Base-by-base conservation (phyloP, 2,113 vertebrate species). In the Sigmodon hispidus region DNA sequence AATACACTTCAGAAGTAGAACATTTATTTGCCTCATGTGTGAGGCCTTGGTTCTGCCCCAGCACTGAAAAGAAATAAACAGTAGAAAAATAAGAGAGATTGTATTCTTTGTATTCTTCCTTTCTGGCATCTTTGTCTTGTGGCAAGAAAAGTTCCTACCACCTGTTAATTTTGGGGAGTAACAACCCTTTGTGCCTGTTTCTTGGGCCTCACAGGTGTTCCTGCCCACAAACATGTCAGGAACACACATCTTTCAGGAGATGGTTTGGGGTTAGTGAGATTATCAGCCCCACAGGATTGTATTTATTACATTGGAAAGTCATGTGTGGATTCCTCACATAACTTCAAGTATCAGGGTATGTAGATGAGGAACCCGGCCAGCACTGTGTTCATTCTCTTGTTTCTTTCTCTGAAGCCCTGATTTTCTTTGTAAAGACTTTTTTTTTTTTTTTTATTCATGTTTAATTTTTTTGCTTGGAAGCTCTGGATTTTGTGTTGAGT, bases 401-500 rank as follows among this genome's bases (percentile, higher is more conserved):
- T 91, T 89, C 61, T 61, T 91, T 61, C 94, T 36, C 19, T 48
- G 52, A 87, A 81, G 50, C 61, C 52, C 57, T 17, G 2, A 6
- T 90, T 69, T 91, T 11, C 15, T 90, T 69, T 17, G 43, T 63
- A 22, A 22, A 85, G 69, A 3, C 7, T 22, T 1, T 5, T 73
- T 48, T 1, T 45, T 89, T 40, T 57, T 16, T 22, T 1, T 5
- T 73, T 48, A 2, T 45, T 89, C 45, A 61, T 16, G 5, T n/a
- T 69, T 45, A 15, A 15, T 67, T 36, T 21, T 26, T 15, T 95
- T 88, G 6, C 72, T 31, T 48, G 9, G 5, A 17, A 57, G 91
- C 36, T 15, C 24, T 77, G 88, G 29, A 8, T 57, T 89, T 91
- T 70, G 83, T 77, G 40, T 83, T 40, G 63, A 76, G 70, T 80